Base-by-base conservation (phyloP, 2,113 vertebrate species). In the Chaenogobius annularis region DNA sequence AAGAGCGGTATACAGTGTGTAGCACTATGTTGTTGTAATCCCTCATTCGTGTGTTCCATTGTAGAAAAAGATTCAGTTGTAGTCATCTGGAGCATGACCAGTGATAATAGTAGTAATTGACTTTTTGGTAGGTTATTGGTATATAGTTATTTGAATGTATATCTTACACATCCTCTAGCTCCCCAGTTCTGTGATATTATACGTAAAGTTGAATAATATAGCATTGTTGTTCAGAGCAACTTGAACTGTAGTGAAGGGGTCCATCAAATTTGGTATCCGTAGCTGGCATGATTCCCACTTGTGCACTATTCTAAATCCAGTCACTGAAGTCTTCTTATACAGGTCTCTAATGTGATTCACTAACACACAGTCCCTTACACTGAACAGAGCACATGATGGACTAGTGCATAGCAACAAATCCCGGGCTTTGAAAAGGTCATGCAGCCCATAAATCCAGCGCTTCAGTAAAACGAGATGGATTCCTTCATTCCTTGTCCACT, bases 351-450 rank as follows among this genome's bases (percentile, higher is more conserved):
- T 79, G 78, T 46, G 62, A 48, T 82, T 69, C 66, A 55, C 47
- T 69, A 63, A 85, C 77, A 69, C 65, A 47, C 67, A 76, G 71
- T 61, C 72, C 55, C 80, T 71, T 70, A 23, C 81, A 73, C 50
- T 74, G 74, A 83, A 80, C 79, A 65, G 74, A 67, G 83, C 88
- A 84, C 75, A 84, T 79, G 79, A 91, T 85, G 76, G 83, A 85
- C 68, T 80, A 85, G 81, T 80, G 86, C 92, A 87, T 81, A 68
- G 88, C 85, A 91, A 88, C 87, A 88, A 90, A 90, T 90, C 90
- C 90, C 83, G 62, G 58, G 72, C 89, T 79, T 86, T 69, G 81
- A 26, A 93, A 93, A 93, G 93, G 92, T 92, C 92, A 93, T 69
- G 72, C 69, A 79, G 72, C 80, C 89, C 81, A 83, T 92, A 92